Evolutionary conservation across 2,797 vertebrate genomes (phyloP).

Genomic region (Cuculus canorus): DNA sequence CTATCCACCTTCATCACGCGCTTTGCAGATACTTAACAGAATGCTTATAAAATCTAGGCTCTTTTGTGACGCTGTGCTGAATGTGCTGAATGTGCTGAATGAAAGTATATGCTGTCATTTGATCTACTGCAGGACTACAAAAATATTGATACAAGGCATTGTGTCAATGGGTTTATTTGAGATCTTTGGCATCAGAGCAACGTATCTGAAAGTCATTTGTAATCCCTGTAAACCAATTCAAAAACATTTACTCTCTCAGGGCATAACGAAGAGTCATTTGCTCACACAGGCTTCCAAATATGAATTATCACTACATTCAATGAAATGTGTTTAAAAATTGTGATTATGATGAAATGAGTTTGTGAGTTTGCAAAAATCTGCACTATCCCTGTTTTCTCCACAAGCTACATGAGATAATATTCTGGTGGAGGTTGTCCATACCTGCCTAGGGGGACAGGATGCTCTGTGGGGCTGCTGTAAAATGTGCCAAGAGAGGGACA

Average conservation of each 20-base stretch:
- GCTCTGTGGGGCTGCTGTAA: not conserved
- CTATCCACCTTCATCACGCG: not conserved
- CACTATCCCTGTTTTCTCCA: rapidly evolving
- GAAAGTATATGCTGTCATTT: not conserved
- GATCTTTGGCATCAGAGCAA: not conserved
- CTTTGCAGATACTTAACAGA: not conserved
- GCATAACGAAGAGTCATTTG: not conserved
- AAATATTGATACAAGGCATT: not conserved
- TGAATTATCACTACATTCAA: not conserved
- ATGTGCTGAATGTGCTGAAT: no score
- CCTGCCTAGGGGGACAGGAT: rapidly evolving
- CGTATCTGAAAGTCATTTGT: not conserved
- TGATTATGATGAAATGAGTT: not conserved
- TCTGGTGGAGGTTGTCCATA: not conserved
- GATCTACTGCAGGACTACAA: not conserved
- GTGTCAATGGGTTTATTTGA: not conserved
- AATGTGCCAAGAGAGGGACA: rapidly evolving
- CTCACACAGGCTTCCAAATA: not conserved
- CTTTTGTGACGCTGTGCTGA: not conserved
- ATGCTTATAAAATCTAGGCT: not conserved
- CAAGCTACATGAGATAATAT: not conserved
- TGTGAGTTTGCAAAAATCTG: not conserved
- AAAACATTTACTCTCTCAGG: not conserved
- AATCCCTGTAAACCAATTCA: not conserved
- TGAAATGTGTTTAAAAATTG: not conserved